Conservation (phyloP, 2,113 vertebrate species). For the Heteronetta atricapilla region DNA sequence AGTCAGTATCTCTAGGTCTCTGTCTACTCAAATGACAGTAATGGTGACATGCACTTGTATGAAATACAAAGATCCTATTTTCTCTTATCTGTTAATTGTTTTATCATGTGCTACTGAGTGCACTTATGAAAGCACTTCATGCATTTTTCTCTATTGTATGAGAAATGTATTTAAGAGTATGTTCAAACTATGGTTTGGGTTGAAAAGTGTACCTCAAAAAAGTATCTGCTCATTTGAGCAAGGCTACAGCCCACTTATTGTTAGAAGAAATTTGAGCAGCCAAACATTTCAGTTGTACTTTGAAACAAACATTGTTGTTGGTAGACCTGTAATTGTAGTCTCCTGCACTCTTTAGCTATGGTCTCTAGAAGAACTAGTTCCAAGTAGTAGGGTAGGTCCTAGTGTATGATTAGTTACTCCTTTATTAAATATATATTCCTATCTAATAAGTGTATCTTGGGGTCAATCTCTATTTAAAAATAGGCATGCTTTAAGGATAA, state of each 20-base stretch:
- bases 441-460: too few relatives aligned
- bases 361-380: background rate
- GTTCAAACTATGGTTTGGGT: background rate
- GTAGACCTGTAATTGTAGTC: too few relatives aligned
- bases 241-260: background rate
- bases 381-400: background rate
- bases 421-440: background rate
- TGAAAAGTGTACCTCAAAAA: background rate
- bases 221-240: background rate
- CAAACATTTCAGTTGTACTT: background rate
- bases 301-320: background rate
- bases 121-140: background rate
- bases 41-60: too few relatives aligned
- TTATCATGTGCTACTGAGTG: background rate
- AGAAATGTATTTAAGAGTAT: background rate
- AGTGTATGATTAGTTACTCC: background rate
- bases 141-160: background rate
- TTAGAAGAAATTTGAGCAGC: background rate
- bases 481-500: background rate
- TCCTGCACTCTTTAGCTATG: background rate
- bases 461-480: background rate
- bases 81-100: background rate
- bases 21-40: too few relatives aligned
- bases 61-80: background rate
- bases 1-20: background rate